Conservation (phyloP, 1,140 invertebrate genomes). For the Xylocopa sonorina region DNA sequence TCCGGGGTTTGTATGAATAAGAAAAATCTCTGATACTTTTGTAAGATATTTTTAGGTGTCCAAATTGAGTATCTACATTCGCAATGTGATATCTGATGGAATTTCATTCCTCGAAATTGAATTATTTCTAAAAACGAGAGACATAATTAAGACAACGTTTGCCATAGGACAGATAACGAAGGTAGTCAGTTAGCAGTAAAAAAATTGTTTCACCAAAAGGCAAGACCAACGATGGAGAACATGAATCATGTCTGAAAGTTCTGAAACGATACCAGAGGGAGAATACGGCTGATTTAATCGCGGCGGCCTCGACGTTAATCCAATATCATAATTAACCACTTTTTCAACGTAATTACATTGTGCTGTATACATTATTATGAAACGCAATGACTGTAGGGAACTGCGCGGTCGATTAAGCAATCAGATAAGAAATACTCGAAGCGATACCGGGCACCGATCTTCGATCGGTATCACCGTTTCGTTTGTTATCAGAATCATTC, state of each 20-base stretch:
- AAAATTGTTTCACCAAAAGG: neutral
- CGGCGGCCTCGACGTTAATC: slow-evolving; percentile 8
- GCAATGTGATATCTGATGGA: too few species aligned
- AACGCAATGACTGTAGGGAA: slow-evolving; percentile 8
- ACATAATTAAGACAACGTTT: too few species aligned
- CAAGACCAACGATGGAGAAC: neutral
- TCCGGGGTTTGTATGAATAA: too few species aligned
- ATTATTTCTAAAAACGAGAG: too few species aligned
- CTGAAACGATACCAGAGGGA: neutral
- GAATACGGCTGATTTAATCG: slow-evolving; percentile 17
- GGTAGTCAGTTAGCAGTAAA: neutral
- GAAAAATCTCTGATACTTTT: too few species aligned
- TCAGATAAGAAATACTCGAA: slow-evolving; percentile 14
- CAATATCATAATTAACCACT: neutral
- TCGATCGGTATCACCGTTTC: slow-evolving; percentile 2
- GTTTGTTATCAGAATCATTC: neutral
- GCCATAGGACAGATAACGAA: too few species aligned
- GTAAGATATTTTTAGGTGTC: too few species aligned
- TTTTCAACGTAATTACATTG: slow-evolving; percentile 12
- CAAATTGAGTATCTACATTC: too few species aligned
- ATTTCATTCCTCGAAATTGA: too few species aligned
- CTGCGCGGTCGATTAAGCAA: slow-evolving; percentile 2
- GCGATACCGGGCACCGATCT: neutral
- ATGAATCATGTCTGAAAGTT: neutral
- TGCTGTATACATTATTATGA: slow-evolving; percentile 11